Evolutionary conservation across 1,140 invertebrate genomes (phyloP).

Genomic region (Dreissena rostriformis): DNA sequence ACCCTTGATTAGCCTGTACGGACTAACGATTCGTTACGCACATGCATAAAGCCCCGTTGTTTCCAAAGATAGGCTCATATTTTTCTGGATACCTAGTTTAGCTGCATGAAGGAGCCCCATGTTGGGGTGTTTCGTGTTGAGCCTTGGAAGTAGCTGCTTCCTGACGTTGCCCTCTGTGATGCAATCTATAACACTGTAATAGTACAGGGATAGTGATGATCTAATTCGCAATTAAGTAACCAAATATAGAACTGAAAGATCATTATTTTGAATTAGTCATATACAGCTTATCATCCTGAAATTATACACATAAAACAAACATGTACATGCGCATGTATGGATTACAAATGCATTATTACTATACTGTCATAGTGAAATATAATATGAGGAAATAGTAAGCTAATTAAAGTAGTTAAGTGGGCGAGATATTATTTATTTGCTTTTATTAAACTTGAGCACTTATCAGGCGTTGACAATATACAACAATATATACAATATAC

Average conservation of each 20-base stretch:
- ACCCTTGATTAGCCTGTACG: neutral
- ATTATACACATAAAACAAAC: no score
- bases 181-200: slow-evolving; percentile 20
- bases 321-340: no score
- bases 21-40: neutral
- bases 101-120: slow-evolving; percentile 19
- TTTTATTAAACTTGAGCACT: no score
- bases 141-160: slow-evolving; percentile 20
- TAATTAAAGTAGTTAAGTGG: no score
- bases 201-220: neutral
- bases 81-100: slow-evolving; percentile 23
- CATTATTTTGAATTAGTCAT: no score
- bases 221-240: neutral
- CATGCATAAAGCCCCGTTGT: neutral
- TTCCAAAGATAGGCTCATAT: neutral
- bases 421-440: no score
- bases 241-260: neutral
- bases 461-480: no score
- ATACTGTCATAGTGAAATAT: no score
- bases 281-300: no score
- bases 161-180: slow-evolving; percentile 3
- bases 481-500: no score
- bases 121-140: slow-evolving; percentile 24
- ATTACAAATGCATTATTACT: no score
- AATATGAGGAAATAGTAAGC: no score